phyloP scores from a whole-genome alignment of 2,888 invertebrate genomes.

The Cerastis leucographa region DNA sequence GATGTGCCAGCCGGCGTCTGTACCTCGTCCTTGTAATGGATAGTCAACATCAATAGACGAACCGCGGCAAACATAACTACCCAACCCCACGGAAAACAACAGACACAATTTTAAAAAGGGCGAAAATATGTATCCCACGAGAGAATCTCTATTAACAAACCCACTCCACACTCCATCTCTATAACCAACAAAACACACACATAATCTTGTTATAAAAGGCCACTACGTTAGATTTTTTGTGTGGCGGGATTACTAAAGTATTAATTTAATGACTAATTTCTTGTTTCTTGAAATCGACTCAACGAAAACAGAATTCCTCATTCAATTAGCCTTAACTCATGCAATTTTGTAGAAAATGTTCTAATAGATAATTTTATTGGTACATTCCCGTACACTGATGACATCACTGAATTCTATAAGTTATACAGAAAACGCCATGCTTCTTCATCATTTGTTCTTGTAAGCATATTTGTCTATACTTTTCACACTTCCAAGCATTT shows the following conservation, averaged over 20 bases:
- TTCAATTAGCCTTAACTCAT: background rate
- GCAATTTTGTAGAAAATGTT: background rate
- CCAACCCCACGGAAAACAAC: background rate
- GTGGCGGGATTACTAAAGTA: background rate
- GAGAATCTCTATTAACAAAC: background rate
- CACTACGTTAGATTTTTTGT: background rate
- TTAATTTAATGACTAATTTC: background rate
- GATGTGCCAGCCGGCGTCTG: too few species aligned
- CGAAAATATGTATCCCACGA: background rate
- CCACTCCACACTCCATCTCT: too few species aligned
- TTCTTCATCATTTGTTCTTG: background rate
- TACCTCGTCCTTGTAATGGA: background rate
- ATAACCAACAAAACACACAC: too few species aligned
- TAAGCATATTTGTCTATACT: background rate
- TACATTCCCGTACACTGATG: background rate
- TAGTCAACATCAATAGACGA: background rate
- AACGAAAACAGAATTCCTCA: background rate
- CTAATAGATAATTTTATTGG: background rate
- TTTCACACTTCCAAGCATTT: background rate
- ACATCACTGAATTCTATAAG: background rate
- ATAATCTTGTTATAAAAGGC: too few species aligned
- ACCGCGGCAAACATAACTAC: background rate
- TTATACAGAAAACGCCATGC: background rate
- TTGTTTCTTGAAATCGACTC: background rate
- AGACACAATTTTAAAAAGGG: background rate